Base-by-base conservation (phyloP, 2,113 vertebrate genomes). In the Aplodontia rufa region DNA sequence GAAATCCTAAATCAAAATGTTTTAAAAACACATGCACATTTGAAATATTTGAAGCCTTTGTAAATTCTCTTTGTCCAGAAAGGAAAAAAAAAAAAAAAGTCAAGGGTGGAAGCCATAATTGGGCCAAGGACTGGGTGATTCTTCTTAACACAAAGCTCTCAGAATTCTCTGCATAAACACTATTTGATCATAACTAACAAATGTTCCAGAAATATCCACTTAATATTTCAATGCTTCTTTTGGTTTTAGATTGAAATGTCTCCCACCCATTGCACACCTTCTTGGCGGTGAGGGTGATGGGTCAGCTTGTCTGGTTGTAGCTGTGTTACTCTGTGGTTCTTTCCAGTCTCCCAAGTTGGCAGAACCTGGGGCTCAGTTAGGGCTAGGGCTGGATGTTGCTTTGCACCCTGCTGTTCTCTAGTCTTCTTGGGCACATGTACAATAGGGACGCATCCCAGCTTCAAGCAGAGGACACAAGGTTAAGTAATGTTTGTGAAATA, bases 11-110 rank as follows among this genome's bases (percentile, higher is more conserved):
- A 81, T 66, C 10, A 16, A 75, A 60, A 79, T 45, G 51, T 26
- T 3, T 8, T 72, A 74, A 66, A 74, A 85, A 87, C 60, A 51
- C 40, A 22, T 17, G 80, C 8, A 51, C 35, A 66, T 58, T 93
- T 91, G 55, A 94, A 90, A 69, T 28, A 32, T 92, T 55, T 87
- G 37, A 84, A 53, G 51, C n/a, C 35, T 87, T 87, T 87, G 32
- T 83, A 83, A 87, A 74, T 51, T 32, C 8, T 17, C 30, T 17
- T 72, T 45, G 47, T 7, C n/a, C 5, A 72, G 6, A 60, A 19
- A 64, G 16, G 53, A 28, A 28, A 71, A 53, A 82, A 9, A 47
- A 58, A 95, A 37, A 62, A 40, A 30, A 49, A 26, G 42, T 3
- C 1, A 17, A 71, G 0, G 16, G 20, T 53, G 10, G 78, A 94